Percentiles rank a stretch among this genome's conserved stretches.
phyloP scores from a whole-genome alignment of 2,797 vertebrate species.

The Adrianichthys oophorus region DNA sequence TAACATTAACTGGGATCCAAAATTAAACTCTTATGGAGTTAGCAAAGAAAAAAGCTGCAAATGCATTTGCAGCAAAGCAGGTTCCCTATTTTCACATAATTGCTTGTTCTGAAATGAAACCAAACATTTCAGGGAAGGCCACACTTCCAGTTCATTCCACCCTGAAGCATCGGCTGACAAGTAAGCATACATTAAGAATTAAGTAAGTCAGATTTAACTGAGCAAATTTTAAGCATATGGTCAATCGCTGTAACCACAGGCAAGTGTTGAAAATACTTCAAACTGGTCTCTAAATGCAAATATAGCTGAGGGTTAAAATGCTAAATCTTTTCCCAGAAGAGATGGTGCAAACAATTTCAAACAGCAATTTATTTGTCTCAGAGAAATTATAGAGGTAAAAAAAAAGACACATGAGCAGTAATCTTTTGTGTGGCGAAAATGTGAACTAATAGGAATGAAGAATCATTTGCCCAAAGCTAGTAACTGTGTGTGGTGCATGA shows the following conservation, averaged over 20 bases:
- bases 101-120: too few species aligned
- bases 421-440: conserved; percentile 68
- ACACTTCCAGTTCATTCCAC: conserved; percentile 29
- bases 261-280: conserved; percentile 36
- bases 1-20: too few species aligned
- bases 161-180: conserved; percentile 16
- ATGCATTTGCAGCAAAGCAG: too few species aligned
- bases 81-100: too few species aligned
- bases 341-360: conserved; percentile 61
- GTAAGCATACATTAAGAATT: conserved; percentile 31
- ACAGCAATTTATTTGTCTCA: conserved; percentile 58
- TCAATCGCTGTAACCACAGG: conserved; percentile 35
- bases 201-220: conserved; percentile 39
- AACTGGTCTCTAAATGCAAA: conserved; percentile 46
- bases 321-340: conserved; percentile 53
- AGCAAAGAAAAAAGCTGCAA: too few species aligned
- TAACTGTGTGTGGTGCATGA: conserved; percentile 9
- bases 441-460: conserved; percentile 74
- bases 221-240: conserved; percentile 21
- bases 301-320: conserved; percentile 47
- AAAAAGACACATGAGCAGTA: conserved; percentile 38
- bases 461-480: conserved; percentile 60
- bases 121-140: conserved; percentile 29
- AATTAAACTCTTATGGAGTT: too few species aligned
- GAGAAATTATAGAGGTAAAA: conserved; percentile 33